Conservation (phyloP, 1,140 invertebrate genomes). For the Plodia interpunctella region DNA sequence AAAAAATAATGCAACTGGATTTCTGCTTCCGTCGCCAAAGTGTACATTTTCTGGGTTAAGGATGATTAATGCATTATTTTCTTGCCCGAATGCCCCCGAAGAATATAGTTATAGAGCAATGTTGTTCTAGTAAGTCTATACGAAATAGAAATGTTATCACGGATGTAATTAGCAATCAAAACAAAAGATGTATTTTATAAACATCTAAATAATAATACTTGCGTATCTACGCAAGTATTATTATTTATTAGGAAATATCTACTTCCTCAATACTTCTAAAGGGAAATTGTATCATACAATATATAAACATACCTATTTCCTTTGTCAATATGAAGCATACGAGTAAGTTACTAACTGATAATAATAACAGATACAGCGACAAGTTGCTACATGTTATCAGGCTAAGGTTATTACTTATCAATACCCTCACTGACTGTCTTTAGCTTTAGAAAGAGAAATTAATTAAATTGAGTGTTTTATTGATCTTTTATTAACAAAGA, state of each 20-base stretch:
- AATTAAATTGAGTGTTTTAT: no score
- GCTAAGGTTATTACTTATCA: conserved; percentile 1
- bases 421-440: not conserved
- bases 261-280: no score
- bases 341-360: not conserved
- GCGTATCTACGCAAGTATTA: no score
- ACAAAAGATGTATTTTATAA: no score
- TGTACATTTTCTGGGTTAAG: not conserved
- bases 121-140: no score
- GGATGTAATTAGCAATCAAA: no score
- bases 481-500: no score
- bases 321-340: not conserved
- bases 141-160: no score
- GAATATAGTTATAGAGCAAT: no score
- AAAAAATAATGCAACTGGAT: conserved; percentile 4
- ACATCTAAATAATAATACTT: no score
- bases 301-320: not conserved
- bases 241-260: no score
- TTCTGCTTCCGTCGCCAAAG: conserved; percentile 2
- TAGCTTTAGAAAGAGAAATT: not conserved
- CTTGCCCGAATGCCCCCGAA: no score
- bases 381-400: conserved; percentile 4
- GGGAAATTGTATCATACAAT: not conserved
- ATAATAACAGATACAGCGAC: not conserved
- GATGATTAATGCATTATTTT: not conserved